Evolutionary conservation across 2,113 vertebrate species (phyloP).

Genomic region (Saguinus imperator): DNA sequence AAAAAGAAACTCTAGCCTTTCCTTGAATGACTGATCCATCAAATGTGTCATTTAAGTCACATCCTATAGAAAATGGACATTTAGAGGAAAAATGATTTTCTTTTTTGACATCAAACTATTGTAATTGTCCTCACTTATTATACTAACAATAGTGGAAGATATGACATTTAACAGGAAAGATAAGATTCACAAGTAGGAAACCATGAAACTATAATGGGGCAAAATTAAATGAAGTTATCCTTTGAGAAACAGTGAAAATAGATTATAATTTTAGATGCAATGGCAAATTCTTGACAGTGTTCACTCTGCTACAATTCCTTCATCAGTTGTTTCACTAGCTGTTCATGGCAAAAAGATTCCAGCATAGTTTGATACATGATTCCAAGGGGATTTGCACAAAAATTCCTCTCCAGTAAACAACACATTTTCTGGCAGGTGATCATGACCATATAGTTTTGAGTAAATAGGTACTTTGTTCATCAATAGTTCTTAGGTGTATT

Average conservation of each 20-base stretch:
- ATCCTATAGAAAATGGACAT: background rate
- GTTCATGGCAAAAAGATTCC: background rate
- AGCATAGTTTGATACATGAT: background rate
- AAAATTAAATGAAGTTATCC: conserved; percentile 39
- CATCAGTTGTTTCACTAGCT: background rate
- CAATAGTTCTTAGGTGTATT: background rate
- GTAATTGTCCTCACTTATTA: background rate
- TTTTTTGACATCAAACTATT: conserved; percentile 18
- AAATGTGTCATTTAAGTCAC: background rate
- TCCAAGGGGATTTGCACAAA: background rate
- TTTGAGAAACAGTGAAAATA: conserved; percentile 33
- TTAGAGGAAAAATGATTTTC: background rate
- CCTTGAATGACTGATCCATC: background rate
- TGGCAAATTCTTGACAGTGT: background rate
- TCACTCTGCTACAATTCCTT: background rate
- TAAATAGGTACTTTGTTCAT: background rate
- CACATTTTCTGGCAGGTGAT: background rate
- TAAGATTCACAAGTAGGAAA: conserved; percentile 34
- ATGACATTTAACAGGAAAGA: conserved; percentile 44
- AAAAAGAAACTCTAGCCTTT: conserved; percentile 19
- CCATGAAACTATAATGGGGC: background rate
- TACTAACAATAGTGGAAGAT: background rate
- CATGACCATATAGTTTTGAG: background rate
- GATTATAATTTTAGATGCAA: background rate
- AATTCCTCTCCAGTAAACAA: background rate